Percentiles rank a stretch among this genome's conserved stretches.
These are phyloP conservation scores for Trogon melanurus DNA, from an alignment of 2,113 vertebrate genomes.

Conservation along the genomic window DNA sequence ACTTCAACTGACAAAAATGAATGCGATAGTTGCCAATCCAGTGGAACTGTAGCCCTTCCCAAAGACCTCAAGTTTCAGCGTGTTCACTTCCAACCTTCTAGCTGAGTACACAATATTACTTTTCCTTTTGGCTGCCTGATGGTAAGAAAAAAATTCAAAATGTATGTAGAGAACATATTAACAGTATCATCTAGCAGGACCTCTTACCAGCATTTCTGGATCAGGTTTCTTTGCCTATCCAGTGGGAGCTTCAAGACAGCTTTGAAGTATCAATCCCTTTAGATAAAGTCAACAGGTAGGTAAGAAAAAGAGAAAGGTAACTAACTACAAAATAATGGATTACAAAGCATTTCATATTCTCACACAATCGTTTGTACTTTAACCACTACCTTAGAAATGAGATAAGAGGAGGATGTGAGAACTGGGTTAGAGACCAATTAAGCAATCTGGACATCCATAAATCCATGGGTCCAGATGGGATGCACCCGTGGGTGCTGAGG, in stretches of 20 bases:
- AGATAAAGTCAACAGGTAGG: not conserved
- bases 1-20: not conserved
- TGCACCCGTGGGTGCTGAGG: no score
- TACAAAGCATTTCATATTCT: not conserved
- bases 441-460: no score
- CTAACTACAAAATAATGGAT: not conserved
- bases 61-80: not conserved
- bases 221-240: not conserved
- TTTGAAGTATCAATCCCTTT: not conserved
- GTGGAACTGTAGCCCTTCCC: not conserved
- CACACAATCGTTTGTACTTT: not conserved
- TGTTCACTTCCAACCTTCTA: not conserved
- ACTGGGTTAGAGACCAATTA: no score
- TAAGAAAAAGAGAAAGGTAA: not conserved
- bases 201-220: not conserved
- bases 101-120: not conserved
- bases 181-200: not conserved
- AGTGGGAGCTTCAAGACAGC: not conserved
- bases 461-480: no score
- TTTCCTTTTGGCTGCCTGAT: not conserved
- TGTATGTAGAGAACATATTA: rapidly evolving
- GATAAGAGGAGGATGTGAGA: not conserved
- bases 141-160: not conserved
- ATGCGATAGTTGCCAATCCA: not conserved
- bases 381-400: not conserved